Conservation (phyloP, 2,888 invertebrate genomes). For the Zhengitettix transpicula region DNA sequence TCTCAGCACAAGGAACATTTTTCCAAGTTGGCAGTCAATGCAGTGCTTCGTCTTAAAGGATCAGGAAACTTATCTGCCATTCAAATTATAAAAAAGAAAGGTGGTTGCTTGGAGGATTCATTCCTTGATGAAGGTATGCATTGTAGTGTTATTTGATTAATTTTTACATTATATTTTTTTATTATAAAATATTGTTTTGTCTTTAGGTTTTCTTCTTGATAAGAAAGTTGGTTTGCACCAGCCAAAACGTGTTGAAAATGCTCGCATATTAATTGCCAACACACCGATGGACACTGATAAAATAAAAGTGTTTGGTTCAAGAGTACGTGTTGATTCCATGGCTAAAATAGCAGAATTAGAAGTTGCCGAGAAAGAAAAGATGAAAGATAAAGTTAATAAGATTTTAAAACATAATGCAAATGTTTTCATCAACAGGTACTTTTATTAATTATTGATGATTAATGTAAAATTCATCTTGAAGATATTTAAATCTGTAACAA, state of each 20-base stretch:
- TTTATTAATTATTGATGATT: not conserved
- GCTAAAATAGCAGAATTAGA: conserved; percentile 95
- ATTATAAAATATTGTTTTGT: not conserved
- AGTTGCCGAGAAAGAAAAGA: conserved; percentile 95
- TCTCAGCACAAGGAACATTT: conserved; percentile 96
- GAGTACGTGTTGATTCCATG: conserved; percentile 82
- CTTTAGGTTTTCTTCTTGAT: conserved; percentile 68
- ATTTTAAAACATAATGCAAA: conserved; percentile 88
- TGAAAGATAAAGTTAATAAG: conserved; percentile 97
- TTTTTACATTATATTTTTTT: not conserved
- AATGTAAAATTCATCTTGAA: not conserved
- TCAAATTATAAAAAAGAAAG: conserved; percentile 94
- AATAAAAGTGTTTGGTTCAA: conserved; percentile 95
- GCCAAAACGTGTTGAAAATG: conserved; percentile 88
- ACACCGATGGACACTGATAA: conserved; percentile 99
- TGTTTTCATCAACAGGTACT: conserved; percentile 87
- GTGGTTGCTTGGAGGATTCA: conserved; percentile 84
- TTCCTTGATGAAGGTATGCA: conserved; percentile 71
- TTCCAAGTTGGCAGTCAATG: conserved; percentile 86
- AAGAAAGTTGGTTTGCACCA: conserved; percentile 97
- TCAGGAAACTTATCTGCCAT: conserved; percentile 91
- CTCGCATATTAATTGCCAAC: conserved; percentile 92
- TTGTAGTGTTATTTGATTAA: not conserved
- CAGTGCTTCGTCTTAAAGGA: conserved; percentile 85
- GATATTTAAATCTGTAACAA: not conserved